phyloP scores from a whole-genome alignment of 1,140 invertebrate genomes.

The Antheraea pernyi region DNA sequence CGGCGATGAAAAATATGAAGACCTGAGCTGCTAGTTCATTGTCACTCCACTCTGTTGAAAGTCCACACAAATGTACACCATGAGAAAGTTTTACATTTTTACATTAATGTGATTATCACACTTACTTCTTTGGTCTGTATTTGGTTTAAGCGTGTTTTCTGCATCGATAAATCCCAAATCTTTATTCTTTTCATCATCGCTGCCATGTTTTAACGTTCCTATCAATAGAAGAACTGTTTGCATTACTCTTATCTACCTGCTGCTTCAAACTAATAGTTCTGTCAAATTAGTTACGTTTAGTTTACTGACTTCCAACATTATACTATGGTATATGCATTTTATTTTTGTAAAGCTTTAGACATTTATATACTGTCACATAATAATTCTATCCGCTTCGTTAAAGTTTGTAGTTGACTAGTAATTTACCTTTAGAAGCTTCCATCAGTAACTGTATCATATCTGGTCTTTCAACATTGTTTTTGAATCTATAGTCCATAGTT shows the following conservation, averaged over 20 bases:
- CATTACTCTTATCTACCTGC: no score
- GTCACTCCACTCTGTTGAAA: slow-evolving; percentile 33
- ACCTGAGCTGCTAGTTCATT: slow-evolving; percentile 58
- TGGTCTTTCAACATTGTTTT: slow-evolving; percentile 57
- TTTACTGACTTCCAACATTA: no score
- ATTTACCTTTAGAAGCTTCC: slow-evolving; percentile 57
- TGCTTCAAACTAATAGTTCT: no score
- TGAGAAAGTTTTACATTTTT: not conserved
- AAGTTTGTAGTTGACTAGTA: not conserved
- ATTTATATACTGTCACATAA: not conserved
- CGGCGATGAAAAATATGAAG: slow-evolving; percentile 64
- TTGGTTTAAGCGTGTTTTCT: not conserved
- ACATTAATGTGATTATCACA: not conserved
- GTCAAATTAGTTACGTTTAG: no score
- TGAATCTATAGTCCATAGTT: slow-evolving; percentile 56
- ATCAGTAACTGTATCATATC: slow-evolving; percentile 77
- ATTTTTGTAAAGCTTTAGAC: no score
- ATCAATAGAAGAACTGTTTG: not conserved
- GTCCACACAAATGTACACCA: not conserved
- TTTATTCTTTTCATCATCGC: not conserved
- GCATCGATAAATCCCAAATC: not conserved
- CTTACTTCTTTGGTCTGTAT: not conserved
- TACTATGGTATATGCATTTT: no score
- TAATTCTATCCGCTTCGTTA: not conserved
- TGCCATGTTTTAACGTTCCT: not conserved